Percentiles rank a stretch among this genome's conserved stretches.
These are phyloP conservation scores for Diogma glabrata DNA, from an alignment of 2,888 invertebrate species.

Conservation along the genomic window DNA sequence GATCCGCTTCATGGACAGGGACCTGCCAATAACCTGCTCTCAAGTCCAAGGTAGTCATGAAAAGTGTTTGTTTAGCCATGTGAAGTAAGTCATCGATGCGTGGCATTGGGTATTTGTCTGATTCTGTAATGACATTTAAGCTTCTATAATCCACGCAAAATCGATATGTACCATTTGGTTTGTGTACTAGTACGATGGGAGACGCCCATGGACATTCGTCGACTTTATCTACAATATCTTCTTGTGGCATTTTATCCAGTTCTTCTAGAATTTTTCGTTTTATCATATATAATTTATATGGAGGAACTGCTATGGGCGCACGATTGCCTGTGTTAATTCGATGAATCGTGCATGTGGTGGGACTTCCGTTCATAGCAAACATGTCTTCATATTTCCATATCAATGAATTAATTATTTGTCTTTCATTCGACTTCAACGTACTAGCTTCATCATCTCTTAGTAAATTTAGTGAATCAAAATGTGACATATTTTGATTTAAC, in stretches of 20 bases:
- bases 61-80: constrained; percentile 21
- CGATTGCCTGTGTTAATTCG: not conserved
- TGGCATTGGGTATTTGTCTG: constrained; percentile 29
- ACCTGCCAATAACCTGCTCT: not conserved
- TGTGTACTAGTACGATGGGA: constrained; percentile 19
- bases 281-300: not conserved
- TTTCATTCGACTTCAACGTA: not conserved
- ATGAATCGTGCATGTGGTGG: not conserved
- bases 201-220: constrained; percentile 18
- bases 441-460: not conserved
- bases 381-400: too few relatives aligned
- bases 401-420: not conserved
- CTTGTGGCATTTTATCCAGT: constrained; percentile 22
- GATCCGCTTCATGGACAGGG: not conserved
- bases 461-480: not conserved
- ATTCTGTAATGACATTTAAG: constrained; percentile 23
- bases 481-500: too few relatives aligned
- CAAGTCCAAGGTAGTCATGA: constrained; percentile 23
- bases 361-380: not conserved
- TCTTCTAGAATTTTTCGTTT: constrained; percentile 2
- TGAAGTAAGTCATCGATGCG: constrained; percentile 32
- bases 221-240: constrained; percentile 13
- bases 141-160: constrained; percentile 25
- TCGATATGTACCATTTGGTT: constrained; percentile 21
- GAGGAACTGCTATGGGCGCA: not conserved